Evolutionary conservation across 1,140 invertebrate species (phyloP).

Genomic region (Dendrolimus kikuchii): DNA sequence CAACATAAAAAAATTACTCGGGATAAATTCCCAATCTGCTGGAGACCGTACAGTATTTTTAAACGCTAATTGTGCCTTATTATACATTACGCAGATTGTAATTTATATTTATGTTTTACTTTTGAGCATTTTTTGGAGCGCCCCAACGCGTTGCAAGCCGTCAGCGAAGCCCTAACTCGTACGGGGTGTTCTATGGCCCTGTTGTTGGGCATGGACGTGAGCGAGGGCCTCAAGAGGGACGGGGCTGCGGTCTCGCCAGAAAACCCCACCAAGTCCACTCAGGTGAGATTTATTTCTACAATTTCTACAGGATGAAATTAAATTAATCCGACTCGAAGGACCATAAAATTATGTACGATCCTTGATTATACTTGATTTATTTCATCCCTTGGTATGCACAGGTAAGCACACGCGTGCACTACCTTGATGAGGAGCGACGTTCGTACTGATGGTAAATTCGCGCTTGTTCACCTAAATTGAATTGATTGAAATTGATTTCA

Average conservation of each 20-base stretch:
- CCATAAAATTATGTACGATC: too few species aligned
- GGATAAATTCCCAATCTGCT: too few species aligned
- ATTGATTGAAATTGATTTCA: too few species aligned
- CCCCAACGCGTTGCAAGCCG: slow-evolving; percentile 20
- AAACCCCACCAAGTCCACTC: neutral
- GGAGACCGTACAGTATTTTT: too few species aligned
- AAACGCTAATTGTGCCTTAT: too few species aligned
- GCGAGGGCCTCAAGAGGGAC: slow-evolving; percentile 24
- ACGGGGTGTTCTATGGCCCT: slow-evolving; percentile 26
- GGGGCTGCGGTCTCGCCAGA: slow-evolving; percentile 21
- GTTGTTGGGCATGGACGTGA: slow-evolving; percentile 39
- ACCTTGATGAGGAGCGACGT: neutral
- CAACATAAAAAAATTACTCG: too few species aligned
- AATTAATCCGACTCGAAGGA: neutral
- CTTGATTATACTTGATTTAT: too few species aligned
- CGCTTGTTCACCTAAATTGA: too few species aligned
- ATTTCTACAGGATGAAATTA: neutral
- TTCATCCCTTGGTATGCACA: neutral
- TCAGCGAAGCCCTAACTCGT: slow-evolving; percentile 20
- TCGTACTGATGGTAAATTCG: neutral
- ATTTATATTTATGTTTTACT: too few species aligned
- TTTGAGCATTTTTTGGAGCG: slow-evolving; percentile 39
- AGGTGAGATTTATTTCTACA: slow-evolving; percentile 4
- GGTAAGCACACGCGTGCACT: neutral
- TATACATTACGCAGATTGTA: too few species aligned